Evolutionary conservation across 2,888 invertebrate genomes (phyloP).

Genomic region (Sesia bembeciformis): DNA sequence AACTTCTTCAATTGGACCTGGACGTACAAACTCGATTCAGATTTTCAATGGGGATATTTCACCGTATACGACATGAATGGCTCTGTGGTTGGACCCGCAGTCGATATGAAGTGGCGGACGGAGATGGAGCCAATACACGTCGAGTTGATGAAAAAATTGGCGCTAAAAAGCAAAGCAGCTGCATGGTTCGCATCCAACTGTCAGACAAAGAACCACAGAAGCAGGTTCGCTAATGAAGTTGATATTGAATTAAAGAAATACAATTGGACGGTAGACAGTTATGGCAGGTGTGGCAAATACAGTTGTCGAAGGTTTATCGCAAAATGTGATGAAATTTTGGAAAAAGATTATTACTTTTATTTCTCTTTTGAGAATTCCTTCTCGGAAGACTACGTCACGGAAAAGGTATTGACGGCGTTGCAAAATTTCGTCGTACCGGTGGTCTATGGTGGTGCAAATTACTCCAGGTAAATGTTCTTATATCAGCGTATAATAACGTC

Average conservation of each 20-base stretch:
- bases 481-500: no score
- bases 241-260: constrained; percentile 16
- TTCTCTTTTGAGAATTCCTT: constrained; percentile 39
- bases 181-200: constrained; percentile 39
- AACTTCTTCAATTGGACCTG: constrained; percentile 49
- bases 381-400: constrained; percentile 39
- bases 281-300: constrained; percentile 28
- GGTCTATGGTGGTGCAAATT: constrained; percentile 77
- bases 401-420: constrained; percentile 37
- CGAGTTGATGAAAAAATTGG: constrained; percentile 16
- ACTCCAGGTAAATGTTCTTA: constrained; percentile 32
- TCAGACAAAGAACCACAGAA: constrained; percentile 17
- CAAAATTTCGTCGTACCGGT: constrained; percentile 76
- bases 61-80: constrained; percentile 23
- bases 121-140: constrained; percentile 30
- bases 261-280: constrained; percentile 27
- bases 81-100: constrained; percentile 26
- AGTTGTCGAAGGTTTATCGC: constrained; percentile 17
- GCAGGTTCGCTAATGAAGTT: constrained; percentile 14
- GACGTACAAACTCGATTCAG: constrained; percentile 42
- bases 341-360: constrained; percentile 38
- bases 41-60: constrained; percentile 35
- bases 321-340: constrained; percentile 19
- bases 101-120: constrained; percentile 30
- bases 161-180: constrained; percentile 25